A percentile compares a stretch with the other conserved stretches of the same genome.
phyloP scores from a whole-genome alignment of 37 sponge, comb jelly and placozoan genomes.

The Crambe crambe region DNA sequence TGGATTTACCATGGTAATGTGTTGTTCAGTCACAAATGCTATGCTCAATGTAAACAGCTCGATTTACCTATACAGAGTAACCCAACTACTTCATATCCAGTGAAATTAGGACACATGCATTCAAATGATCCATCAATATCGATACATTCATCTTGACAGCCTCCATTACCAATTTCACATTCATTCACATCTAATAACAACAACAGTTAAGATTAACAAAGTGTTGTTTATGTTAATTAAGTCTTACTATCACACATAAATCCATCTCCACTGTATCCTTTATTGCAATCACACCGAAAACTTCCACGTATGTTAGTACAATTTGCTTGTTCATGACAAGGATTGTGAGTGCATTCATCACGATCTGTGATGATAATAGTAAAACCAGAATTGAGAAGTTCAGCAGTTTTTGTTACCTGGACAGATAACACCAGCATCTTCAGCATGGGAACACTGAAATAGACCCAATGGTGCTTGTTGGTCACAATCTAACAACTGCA shows the following conservation, averaged over 20 bases:
- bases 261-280: conserved; percentile 22
- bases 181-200: conserved; percentile 6
- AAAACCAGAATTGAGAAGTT: background rate
- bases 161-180: background rate
- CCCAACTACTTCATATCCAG: background rate
- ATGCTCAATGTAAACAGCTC: background rate
- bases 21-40: background rate
- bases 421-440: conserved; percentile 7
- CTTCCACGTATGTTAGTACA: conserved; percentile 3
- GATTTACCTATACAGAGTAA: background rate
- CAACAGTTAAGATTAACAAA: background rate
- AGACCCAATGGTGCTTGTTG: background rate
- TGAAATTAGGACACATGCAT: background rate
- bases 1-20: background rate
- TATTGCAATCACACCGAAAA: conserved; percentile 7
- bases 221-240: background rate
- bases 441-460: background rate
- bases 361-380: background rate
- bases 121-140: background rate
- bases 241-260: background rate
- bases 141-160: background rate
- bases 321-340: background rate
- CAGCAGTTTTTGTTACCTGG: background rate
- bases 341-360: background rate
- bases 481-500: conserved; percentile 6